Evolutionary conservation across 2,113 vertebrate species (phyloP).

Genomic region (Microcebus murinus): DNA sequence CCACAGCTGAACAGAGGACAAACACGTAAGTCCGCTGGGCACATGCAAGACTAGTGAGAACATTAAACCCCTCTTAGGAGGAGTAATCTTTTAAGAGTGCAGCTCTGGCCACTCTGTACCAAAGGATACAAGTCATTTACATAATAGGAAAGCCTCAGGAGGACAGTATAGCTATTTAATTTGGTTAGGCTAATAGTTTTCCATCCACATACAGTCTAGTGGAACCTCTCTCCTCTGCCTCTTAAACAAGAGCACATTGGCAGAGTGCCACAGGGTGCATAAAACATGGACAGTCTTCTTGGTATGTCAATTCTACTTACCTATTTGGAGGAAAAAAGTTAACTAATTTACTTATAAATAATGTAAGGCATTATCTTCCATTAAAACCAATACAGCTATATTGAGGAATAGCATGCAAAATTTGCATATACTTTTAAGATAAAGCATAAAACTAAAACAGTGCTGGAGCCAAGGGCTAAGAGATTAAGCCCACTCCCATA

Average conservation of each 20-base stretch:
- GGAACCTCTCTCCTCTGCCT: not conserved
- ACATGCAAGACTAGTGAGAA: not conserved
- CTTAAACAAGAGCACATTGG: not conserved
- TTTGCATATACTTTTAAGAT: not conserved
- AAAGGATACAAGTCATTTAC: slow-evolving; percentile 14
- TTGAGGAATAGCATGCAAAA: not conserved
- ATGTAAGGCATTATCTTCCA: slow-evolving; percentile 35
- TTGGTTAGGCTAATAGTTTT: slow-evolving; percentile 46
- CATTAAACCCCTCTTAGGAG: not conserved
- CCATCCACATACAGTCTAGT: slow-evolving; percentile 54
- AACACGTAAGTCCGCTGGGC: not conserved
- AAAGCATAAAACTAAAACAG: not conserved
- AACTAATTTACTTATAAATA: slow-evolving; percentile 34
- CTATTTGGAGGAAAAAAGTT: not conserved
- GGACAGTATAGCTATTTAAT: slow-evolving; percentile 38
- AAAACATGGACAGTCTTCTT: not conserved
- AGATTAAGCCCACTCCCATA: not conserved
- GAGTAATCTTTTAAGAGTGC: not conserved
- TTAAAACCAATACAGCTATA: slow-evolving; percentile 8
- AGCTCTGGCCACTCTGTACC: not conserved
- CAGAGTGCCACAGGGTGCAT: not conserved
- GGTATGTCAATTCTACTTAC: not conserved
- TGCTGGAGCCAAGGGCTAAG: not conserved
- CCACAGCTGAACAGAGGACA: not conserved
- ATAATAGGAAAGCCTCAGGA: slow-evolving; percentile 9